Conservation (phyloP, 1,140 invertebrate species). For the Drosophila novamexicana region DNA sequence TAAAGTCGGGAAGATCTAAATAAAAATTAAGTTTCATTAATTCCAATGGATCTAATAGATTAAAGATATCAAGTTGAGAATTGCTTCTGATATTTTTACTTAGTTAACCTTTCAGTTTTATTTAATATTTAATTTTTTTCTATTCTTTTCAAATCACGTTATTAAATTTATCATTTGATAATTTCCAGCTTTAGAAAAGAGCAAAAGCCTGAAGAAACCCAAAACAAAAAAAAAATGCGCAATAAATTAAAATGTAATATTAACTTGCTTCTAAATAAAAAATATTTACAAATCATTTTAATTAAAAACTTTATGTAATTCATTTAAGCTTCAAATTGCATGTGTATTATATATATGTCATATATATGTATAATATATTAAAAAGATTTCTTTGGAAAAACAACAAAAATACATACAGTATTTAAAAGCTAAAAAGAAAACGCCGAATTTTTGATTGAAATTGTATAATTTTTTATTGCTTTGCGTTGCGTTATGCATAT, state of each 20-base stretch:
- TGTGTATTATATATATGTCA: constrained; percentile 46
- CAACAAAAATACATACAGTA: constrained; percentile 30
- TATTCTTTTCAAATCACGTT: background rate
- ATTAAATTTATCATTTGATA: background rate
- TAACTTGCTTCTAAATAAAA: constrained; percentile 27
- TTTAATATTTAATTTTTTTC: background rate
- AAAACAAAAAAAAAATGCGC: background rate
- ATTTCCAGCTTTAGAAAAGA: constrained; percentile 22
- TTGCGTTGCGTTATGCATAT: constrained; percentile 51
- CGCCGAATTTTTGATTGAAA: constrained; percentile 7
- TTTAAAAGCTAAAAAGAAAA: constrained; percentile 21
- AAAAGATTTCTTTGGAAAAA: constrained; percentile 42
- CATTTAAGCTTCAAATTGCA: constrained; percentile 55
- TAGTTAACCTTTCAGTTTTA: background rate
- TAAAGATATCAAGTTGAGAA: too few relatives aligned
- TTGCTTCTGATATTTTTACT: background rate
- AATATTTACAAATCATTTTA: constrained; percentile 44
- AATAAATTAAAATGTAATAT: constrained; percentile 17
- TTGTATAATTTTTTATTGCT: constrained; percentile 62
- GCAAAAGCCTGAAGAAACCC: background rate
- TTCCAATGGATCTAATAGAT: too few relatives aligned
- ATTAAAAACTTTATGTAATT: constrained; percentile 48
- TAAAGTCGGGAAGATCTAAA: constrained; percentile 19
- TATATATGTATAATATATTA: constrained; percentile 48
- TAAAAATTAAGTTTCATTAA: too few relatives aligned